Base-by-base conservation (phyloP, 2,113 vertebrate genomes). In the Ondatra zibethicus region DNA sequence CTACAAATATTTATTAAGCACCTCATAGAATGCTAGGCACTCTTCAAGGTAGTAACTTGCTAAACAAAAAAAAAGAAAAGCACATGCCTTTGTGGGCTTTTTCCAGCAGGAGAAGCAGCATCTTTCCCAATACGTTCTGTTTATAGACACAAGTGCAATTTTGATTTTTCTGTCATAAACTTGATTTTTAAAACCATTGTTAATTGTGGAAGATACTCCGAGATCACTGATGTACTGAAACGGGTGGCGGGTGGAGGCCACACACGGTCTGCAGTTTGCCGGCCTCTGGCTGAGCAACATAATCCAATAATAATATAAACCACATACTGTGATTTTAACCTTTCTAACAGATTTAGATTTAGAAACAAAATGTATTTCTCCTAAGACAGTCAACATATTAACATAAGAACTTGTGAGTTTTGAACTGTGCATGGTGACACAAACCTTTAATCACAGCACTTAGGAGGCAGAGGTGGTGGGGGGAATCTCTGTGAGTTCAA, bases 141-240 rank as follows among this genome's bases (percentile, higher is more conserved):
- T 50, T 66, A 77, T 77, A 66, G 75, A 80, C 58, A 65, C 31
- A 90, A 85, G 80, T 88, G 78, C 55, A 36, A 88, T 63, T 94
- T 73, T 39, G n/a, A 63, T 96, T 75, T 85, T 75, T 7, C 2
- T 85, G 19, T 94, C 16, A 52, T 19, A 50, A 86, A 75, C 75
- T 78, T 66, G 31, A 66, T 82, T 88, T 89, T 77, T 36, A 11
- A 47, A 88, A 33, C 13, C 66, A 84, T 78, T 58, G 68, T 72
- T 75, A 92, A 80, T 29, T 89, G 31, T 80, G 19, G 75, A 90
- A 63, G 33, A 9, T 14, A 76, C 6, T 36, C 86, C 39, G 52
- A 42, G 65, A 14, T 80, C 55, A 45, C 27, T 11, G 45, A 36
- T 47, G 23, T 0, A 17, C 4, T 63, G 14, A 95, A 70, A 17